Evolutionary conservation across 2,797 vertebrate genomes (phyloP).

Genomic region (Rhinichthys osculus): DNA sequence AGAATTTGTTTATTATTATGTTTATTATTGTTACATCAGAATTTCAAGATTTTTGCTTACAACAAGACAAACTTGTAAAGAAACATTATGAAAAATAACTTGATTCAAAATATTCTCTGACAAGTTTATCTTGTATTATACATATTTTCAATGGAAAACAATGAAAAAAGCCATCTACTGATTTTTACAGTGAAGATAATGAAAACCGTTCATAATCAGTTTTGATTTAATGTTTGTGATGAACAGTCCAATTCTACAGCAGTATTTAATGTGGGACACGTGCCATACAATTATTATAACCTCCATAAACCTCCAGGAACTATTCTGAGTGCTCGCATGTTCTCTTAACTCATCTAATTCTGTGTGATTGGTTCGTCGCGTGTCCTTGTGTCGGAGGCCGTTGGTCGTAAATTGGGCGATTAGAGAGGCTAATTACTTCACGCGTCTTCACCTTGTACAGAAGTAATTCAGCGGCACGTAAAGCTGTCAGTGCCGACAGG

Average conservation of each 20-base stretch:
- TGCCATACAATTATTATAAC: slow-evolving; percentile 13
- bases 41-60: neutral
- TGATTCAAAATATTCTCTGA: neutral
- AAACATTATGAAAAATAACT: neutral
- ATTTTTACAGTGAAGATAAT: neutral
- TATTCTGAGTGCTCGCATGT: neutral
- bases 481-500: slow-evolving; percentile 36
- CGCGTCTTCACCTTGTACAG: slow-evolving; percentile 31
- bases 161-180: neutral
- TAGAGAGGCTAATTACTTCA: slow-evolving; percentile 30
- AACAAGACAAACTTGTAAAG: too few species aligned
- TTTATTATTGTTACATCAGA: neutral
- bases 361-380: slow-evolving; percentile 28
- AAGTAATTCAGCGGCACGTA: slow-evolving; percentile 37
- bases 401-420: slow-evolving; percentile 44
- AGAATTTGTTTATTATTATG: neutral
- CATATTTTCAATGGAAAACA: neutral
- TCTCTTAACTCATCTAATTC: slow-evolving; percentile 37
- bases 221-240: neutral
- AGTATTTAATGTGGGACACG: neutral
- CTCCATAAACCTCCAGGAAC: neutral
- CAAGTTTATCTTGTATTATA: neutral
- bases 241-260: neutral
- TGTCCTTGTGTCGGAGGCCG: slow-evolving; percentile 26
- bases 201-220: neutral